A percentile compares a stretch with the other conserved stretches of the same genome.
phyloP scores from a whole-genome alignment of 2,888 invertebrate genomes.

The Pimpla rufipes region DNA sequence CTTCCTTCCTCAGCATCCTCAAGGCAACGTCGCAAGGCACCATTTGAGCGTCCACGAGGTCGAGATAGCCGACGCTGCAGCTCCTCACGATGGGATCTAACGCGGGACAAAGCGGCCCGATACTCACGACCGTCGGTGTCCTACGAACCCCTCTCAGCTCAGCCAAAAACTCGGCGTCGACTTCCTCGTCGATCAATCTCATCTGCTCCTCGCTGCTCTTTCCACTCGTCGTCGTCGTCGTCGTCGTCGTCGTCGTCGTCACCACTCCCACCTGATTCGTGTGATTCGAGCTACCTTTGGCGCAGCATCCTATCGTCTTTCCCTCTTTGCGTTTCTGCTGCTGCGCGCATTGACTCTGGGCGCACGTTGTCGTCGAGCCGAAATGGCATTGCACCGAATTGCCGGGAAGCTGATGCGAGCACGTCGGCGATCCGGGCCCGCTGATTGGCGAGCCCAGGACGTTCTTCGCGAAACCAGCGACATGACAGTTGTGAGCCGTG shows the following conservation, averaged over 20 bases:
- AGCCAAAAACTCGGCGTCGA: conserved; percentile 76
- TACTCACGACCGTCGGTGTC: conserved; percentile 88
- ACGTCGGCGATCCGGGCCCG: conserved; percentile 78
- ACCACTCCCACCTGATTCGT: conserved; percentile 72
- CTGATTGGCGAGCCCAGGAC: conserved; percentile 66
- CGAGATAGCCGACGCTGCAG: conserved; percentile 95
- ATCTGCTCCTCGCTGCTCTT: conserved; percentile 88
- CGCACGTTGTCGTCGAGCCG: conserved; percentile 65
- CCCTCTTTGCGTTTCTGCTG: conserved; percentile 78
- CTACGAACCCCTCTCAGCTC: conserved; percentile 81
- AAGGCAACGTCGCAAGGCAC: conserved; percentile 91
- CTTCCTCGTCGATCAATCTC: conserved; percentile 91
- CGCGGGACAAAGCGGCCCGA: conserved; percentile 87
- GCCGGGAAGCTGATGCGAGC: conserved; percentile 78
- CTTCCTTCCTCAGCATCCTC: conserved; percentile 90
- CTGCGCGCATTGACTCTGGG: conserved; percentile 71
- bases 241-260: conserved; percentile 67
- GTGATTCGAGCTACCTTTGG: conserved; percentile 73
- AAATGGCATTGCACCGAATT: conserved; percentile 76
- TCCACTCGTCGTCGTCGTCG: conserved; percentile 67
- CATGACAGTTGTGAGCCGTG: too few species aligned
- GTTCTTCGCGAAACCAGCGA: conserved; percentile 68
- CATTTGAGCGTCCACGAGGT: conserved; percentile 92
- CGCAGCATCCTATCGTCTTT: conserved; percentile 72
- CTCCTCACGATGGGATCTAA: conserved; percentile 92